A percentile compares a stretch with the other conserved stretches of the same genome.
These are phyloP conservation scores for Diacarnus erythraeanus DNA, from an alignment of 37 sponge, comb jelly and placozoan genomes.

Conservation along the genomic window DNA sequence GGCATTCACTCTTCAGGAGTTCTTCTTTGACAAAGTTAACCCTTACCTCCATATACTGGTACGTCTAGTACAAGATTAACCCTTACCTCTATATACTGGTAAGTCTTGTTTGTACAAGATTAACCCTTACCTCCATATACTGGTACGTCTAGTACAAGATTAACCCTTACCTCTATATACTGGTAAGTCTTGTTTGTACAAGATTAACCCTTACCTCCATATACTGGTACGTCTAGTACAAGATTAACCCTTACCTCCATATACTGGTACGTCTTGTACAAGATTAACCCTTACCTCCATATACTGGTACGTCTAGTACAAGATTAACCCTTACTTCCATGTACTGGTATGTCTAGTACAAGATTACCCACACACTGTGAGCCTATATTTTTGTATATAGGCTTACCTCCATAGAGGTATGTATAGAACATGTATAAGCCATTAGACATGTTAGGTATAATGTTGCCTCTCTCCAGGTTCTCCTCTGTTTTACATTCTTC, in stretches of 20 bases:
- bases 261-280: conserved; percentile 22
- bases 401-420: conserved; percentile 70
- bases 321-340: neutral
- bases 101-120: conserved; percentile 63
- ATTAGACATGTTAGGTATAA: neutral
- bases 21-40: conserved; percentile 62
- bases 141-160: conserved; percentile 30
- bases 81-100: neutral
- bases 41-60: conserved; percentile 73
- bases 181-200: conserved; percentile 49
- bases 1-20: conserved; percentile 56
- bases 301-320: conserved; percentile 41
- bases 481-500: conserved; percentile 49
- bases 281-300: conserved; percentile 72
- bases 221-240: conserved; percentile 41
- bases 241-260: neutral
- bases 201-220: conserved; percentile 72
- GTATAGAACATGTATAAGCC: neutral
- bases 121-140: conserved; percentile 69
- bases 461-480: conserved; percentile 28
- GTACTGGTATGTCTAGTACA: conserved; percentile 20
- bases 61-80: neutral
- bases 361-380: neutral
- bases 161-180: neutral
- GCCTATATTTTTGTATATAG: conserved; percentile 64